Evolutionary conservation across 1,140 invertebrate species (phyloP), one percentile per base, ranked within the genome.

Genomic region (Pseudomyrmex pallidus): DNA sequence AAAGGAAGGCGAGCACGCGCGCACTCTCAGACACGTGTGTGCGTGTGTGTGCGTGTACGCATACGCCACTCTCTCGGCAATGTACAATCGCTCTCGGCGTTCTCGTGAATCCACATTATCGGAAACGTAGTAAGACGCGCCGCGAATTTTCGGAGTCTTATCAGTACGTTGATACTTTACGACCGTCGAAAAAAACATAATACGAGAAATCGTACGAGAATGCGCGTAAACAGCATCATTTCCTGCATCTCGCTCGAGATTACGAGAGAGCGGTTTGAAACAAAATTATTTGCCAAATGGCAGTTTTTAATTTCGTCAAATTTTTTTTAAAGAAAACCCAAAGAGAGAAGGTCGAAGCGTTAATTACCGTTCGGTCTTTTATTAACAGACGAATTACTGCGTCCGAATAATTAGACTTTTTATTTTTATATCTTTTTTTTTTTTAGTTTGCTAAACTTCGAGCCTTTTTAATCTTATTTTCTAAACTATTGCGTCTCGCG

Each of bases 51-150:
- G 20, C 0, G 20, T 22, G 20, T 50, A 25, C 25, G 25, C 25
- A 25, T 25, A 25, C 25, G 3, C 25, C 3, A 25, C 13, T 66
- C 22, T 56, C 13, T 68, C 52, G 5, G 20, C 8, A 13, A 20
- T 62, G 5, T 35, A 35, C 35, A 5, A 76, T 68, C 63, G 52
- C 20, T 78, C 61, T 7, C 25, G 59, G 77, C 25, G 70, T 52
- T 57, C 35, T 35, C 35, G 35, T 12, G 64, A 74, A 44, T 67
- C 10, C 8, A n/a, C 44, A 15, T 35, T 59, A 76, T 70, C 66
- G 62, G 52, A 35, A 83, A 35, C 13, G 22, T 50, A 56, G 54
- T 72, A 83, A 72, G 8, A 10, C 46, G 20, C 15, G 20, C 15
- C 2, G 50, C 2, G 62, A 7, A 9, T 68, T 61, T 77, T 57